Conservation (phyloP, 2,888 invertebrate genomes). For the Electrophaes corylata region DNA sequence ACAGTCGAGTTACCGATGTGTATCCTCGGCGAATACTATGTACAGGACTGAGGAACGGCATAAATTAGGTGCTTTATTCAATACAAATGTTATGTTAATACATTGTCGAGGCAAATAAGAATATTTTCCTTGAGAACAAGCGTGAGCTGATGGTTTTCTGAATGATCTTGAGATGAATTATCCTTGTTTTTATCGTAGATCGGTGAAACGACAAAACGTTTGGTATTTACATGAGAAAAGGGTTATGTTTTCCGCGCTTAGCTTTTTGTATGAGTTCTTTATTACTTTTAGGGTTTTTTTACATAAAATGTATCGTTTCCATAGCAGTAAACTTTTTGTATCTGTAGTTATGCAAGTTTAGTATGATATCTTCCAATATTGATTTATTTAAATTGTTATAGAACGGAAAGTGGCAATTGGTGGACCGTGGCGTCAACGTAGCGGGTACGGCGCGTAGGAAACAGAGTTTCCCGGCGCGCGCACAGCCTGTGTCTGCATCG, state of each 20-base stretch:
- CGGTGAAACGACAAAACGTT: not conserved
- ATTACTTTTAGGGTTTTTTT: not conserved
- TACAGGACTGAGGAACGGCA: constrained; percentile 46
- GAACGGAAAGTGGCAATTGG: constrained; percentile 74
- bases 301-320: not conserved
- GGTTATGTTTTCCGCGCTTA: not conserved
- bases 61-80: constrained; percentile 60
- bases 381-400: constrained; percentile 38
- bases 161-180: constrained; percentile 19
- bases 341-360: too few relatives aligned
- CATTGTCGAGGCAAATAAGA: constrained; percentile 48
- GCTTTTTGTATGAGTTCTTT: not conserved
- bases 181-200: constrained; percentile 20
- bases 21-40: constrained; percentile 32
- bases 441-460: constrained; percentile 89
- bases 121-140: constrained; percentile 52
- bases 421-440: constrained; percentile 64
- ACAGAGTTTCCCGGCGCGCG: constrained; percentile 91
- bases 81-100: constrained; percentile 60
- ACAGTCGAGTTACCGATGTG: constrained; percentile 30
- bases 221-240: not conserved
- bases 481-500: constrained; percentile 65
- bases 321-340: too few relatives aligned
- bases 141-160: constrained; percentile 25
- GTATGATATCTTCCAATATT: too few relatives aligned